Evolutionary conservation across 2,797 vertebrate genomes (phyloP), one percentile per base, ranked within the genome.

Genomic region (Loris lydekkerianus): DNA sequence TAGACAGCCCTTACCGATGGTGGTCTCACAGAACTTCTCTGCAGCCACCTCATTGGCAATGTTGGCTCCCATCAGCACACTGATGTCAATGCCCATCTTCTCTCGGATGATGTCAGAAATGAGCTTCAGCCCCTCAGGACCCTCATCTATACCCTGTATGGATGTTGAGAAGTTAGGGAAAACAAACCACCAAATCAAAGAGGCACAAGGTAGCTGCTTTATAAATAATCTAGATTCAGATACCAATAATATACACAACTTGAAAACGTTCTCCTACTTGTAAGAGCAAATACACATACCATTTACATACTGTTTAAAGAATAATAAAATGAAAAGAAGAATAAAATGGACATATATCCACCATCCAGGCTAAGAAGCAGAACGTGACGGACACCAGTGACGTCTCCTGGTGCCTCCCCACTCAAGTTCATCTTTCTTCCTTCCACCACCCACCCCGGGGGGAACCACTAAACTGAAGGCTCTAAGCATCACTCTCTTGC

Each of bases 1-100:
- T 2, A 1, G 20, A 17, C 0, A 14, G 37, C 40, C 4, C 96
- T 98, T 98, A 99, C 99, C 99, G 13, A 99, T 99, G 81, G 99
- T 99, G 82, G 99, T 99, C 98, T 99, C 99, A 90, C 99, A 99
- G 98, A 99, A 99, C 94, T 99, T 99, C 97, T 99, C 99, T 0
- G 99, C 99, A 3, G 99, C 99, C 77, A 99, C 99, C 97, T 99
- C 99, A 3, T 98, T 99, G 97, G 99, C 99, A 80, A 99, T 99
- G 98, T 99, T 99, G 91, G 99, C 99, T 65, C 99, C 99, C 99
- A 99, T 99, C 91, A 99, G 98, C 94, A 99, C 99, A 10, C 99
- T 99, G 97, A 99, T 98, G 86, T 99, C 99, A 61, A 99, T 99
- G 92, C 98, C 98, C 99, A 99, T 99, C 98, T 99, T 99, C 98